Evolutionary conservation across 2,113 vertebrate species (phyloP), one percentile per base, ranked within the genome.

Genomic region (Melospiza georgiana): DNA sequence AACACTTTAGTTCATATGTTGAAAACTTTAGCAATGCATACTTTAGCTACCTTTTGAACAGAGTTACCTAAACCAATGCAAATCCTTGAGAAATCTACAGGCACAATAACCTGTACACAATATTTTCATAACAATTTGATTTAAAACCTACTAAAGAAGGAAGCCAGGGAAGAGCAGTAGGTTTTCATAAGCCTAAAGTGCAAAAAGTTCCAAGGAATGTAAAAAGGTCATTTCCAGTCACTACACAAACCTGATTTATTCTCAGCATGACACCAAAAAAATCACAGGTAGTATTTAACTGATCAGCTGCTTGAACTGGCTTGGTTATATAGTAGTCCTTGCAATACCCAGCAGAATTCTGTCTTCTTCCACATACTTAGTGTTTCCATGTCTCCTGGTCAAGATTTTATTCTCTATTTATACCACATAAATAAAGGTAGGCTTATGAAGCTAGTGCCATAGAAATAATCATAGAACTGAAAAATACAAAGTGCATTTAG

Each of bases 241-340:
- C 73, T 92, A 75, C 66, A 92, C 57, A 92, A 89, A 87, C 25
- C 44, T 77, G 51, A 90, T 77, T 95, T 90, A 74, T 81, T 89
- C 61, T 81, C 89, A 77, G 58, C 25, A 23, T 30, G 59, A 66
- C 13, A 80, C 19, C 57, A 84, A 46, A 33, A 87, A 87, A 59
- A 66, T n/a, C 58, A 78, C 69, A 81, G 61, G 65, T 5, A 81
- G n/a, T 15, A 51, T 59, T 89, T 72, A 84, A 69, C 57, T 33
- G 72, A 84, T 72, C 73, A 82, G 73, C 46, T 75, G 52, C 65
- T 84, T 76, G 31, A 82, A 72, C 44, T 52, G 43, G 11, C 59
- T 73, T 69, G 31, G 41, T 77, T 66, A 51, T 13, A 4, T 15
- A 63, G 54, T 30, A 85, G 37, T 76, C 24, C 51, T 69, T 69